Base-by-base conservation (phyloP, 2,797 vertebrate genomes). In the Spondyliosoma cantharus region DNA sequence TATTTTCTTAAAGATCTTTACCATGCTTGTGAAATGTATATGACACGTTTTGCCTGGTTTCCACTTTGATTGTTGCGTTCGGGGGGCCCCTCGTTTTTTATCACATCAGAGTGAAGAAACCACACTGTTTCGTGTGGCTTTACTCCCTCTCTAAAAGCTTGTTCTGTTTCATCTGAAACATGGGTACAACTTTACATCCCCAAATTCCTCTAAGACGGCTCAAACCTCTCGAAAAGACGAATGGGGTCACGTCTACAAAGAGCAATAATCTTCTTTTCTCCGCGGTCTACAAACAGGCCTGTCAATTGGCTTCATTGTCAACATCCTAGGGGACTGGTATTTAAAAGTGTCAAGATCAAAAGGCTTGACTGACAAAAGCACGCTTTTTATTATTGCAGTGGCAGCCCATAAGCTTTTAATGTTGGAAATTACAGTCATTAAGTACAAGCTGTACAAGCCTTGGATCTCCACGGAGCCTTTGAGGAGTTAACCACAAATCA, bases 331-430 rank as follows among this genome's bases (percentile, higher is more conserved):
- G 89, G 91, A 91, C 92, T 92, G 92, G 87, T 90, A 95, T 95
- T 95, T 93, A 89, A 91, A 94, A 94, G 94, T 93, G 91, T 94
- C 86, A 84, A 95, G 91, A 96, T 96, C 95, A 95, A 96, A 94
- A 91, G 84, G 80, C 81, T 87, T 93, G 94, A 93, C 92, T 87
- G 77, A 91, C 88, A 91, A 91, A 37, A 78, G 11, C 93, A 93
- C 86, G 83, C 86, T 91, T 92, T 89, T 90, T 91, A 86, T 92
- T 91, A 90, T 92, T 91, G 85, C 87, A 76, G 77, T 83, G 82
- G 87, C 87, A 91, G 81, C 81, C 86, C 86, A 86, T 93, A 87
- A 88, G 91, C 90, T 91, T 93, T 93, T 93, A 93, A 93, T 93
- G 90, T 93, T 88, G 82, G 84, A 90, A 92, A 95, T 94, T 92